Base-by-base conservation (phyloP, 2,888 invertebrate species). In the Petrophora chlorosata region DNA sequence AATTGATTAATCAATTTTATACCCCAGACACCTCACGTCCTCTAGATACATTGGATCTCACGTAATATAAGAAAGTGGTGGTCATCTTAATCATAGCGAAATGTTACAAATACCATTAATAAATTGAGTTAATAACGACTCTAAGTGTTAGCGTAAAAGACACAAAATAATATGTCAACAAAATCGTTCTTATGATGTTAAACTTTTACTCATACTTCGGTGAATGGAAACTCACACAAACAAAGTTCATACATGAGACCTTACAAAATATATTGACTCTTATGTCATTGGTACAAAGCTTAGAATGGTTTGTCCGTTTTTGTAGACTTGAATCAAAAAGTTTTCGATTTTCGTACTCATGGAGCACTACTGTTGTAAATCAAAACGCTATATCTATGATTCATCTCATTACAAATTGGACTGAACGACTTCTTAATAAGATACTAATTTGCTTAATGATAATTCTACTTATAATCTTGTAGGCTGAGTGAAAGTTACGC, bases 171-270 rank as follows among this genome's bases (percentile, higher is more conserved):
- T 26, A n/a, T 63, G 44, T 9, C 5, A n/a, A 5, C 2, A 14
- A 9, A n/a, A 19, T 14, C 35, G 13, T 35, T 33, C 25, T 54
- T 61, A 43, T 38, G 53, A 17, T 42, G 9, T 29, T 56, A 54
- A 53, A 61, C 53, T 61, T 56, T 61, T 59, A 53, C 50, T 47
- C 39, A 26, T 40, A 45, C 30, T 35, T 59, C 52, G 61, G 78
- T 70, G 80, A 80, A 80, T 79, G 79, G 80, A 61, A 57, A 74
- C 73, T 49, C 70, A 71, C 74, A 77, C 75, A 65, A 55, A 48
- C 54, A 38, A 23, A 56, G 33, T 46, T 35, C 51, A 56, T 54
- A 48, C 54, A 53, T 53, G 33, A 42, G 17, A 36, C 28, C 17
- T 9, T 4, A 1, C 40, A 46, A 14, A 22, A 25, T 3, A 66